Conservation (phyloP, 2,888 invertebrate genomes). For the Sicus ferrugineus region DNA sequence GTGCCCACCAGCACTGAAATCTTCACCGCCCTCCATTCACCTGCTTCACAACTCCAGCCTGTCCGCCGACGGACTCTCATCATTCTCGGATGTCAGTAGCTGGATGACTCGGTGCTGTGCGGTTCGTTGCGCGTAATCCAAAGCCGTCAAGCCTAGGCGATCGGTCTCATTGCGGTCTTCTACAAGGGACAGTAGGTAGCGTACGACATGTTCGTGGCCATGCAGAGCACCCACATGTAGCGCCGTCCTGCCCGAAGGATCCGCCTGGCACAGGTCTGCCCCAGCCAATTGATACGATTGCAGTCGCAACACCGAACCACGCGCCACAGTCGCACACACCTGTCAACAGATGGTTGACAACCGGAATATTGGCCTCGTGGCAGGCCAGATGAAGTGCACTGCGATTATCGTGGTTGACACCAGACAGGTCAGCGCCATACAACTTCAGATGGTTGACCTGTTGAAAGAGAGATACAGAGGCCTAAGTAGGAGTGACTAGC, state of each 20-base stretch:
- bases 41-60: too few species aligned
- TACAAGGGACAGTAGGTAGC: constrained; percentile 67
- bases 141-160: constrained; percentile 68
- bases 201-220: constrained; percentile 66
- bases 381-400: constrained; percentile 85
- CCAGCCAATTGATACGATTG: constrained; percentile 73
- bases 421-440: constrained; percentile 78
- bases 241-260: constrained; percentile 73
- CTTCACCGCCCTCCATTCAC: too few species aligned
- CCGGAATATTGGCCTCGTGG: constrained; percentile 71
- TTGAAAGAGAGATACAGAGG: too few species aligned
- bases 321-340: constrained; percentile 73
- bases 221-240: constrained; percentile 75
- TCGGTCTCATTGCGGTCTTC: constrained; percentile 65
- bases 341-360: constrained; percentile 78
- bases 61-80: too few species aligned
- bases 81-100: too few species aligned
- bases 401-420: constrained; percentile 76
- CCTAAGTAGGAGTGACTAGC: too few species aligned
- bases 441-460: constrained; percentile 58
- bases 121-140: constrained; percentile 66
- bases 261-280: constrained; percentile 71
- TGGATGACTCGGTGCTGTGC: constrained; percentile 44
- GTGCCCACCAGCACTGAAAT: too few species aligned
- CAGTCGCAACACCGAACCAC: constrained; percentile 69